These are phyloP conservation scores for Rousettus madagascariensis DNA, from an alignment of 2,797 vertebrate genomes.

Conservation along the genomic window DNA sequence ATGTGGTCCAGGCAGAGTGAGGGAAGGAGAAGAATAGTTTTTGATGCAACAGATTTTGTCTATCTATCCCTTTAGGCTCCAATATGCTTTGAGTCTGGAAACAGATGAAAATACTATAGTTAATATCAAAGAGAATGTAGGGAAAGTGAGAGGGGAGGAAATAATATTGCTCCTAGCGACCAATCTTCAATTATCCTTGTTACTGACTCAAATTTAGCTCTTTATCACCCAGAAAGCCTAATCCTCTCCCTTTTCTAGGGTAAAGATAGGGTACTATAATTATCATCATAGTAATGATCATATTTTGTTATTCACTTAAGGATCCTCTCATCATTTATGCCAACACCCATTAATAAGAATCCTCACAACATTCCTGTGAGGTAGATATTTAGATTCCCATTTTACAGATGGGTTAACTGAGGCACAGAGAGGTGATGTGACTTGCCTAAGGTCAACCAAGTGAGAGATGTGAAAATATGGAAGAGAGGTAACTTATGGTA, in stretches of 20 bases:
- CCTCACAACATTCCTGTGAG: constrained; percentile 69
- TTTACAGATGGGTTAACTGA: constrained; percentile 61
- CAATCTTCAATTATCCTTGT: constrained; percentile 37
- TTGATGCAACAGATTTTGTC: constrained; percentile 33
- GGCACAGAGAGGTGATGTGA: constrained; percentile 60
- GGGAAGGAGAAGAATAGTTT: not conserved
- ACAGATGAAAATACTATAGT: not conserved
- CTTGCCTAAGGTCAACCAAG: constrained; percentile 36
- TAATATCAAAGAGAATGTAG: not conserved
- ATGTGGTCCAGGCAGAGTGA: constrained; percentile 45
- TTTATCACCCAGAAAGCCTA: constrained; percentile 35
- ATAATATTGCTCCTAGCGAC: constrained; percentile 43
- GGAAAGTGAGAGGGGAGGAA: constrained; percentile 17
- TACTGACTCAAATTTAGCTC: constrained; percentile 44
- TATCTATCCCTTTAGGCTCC: not conserved
- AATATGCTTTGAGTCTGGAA: not conserved
- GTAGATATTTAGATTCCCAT: constrained; percentile 66
- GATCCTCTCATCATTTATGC: constrained; percentile 42
- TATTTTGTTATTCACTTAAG: constrained; percentile 48
- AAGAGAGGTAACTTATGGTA: constrained; percentile 47
- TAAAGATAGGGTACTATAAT: constrained; percentile 43
- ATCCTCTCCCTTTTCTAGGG: not conserved
- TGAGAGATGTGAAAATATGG: not conserved
- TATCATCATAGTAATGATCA: constrained; percentile 41
- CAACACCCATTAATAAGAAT: constrained; percentile 55